Evolutionary conservation across 2,113 vertebrate genomes (phyloP).

Genomic region (Triplophysa dalaica): DNA sequence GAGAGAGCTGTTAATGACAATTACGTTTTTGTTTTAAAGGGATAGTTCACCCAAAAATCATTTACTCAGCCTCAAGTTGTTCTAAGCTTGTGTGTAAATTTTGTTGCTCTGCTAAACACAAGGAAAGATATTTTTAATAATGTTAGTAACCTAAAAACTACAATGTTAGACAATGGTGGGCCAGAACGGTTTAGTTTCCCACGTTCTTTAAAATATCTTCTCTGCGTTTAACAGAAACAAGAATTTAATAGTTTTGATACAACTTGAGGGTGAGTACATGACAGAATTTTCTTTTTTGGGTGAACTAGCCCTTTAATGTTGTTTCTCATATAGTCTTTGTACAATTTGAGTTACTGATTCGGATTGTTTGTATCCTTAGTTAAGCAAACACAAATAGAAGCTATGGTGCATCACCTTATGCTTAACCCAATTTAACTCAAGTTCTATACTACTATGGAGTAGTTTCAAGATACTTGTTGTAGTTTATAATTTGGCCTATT

Average conservation of each 20-base stretch:
- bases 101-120: no score
- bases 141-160: no score
- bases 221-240: no score
- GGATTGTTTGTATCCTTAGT: background rate
- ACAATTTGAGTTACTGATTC: background rate
- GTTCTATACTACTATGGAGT: background rate
- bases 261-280: no score
- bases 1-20: constrained; percentile 68
- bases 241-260: no score
- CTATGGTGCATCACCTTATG: background rate
- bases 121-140: no score
- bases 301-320: background rate
- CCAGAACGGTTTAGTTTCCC: no score
- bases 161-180: no score
- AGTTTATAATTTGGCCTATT: constrained; percentile 31
- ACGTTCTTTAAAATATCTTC: constrained; percentile 1
- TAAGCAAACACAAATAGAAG: background rate
- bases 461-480: background rate
- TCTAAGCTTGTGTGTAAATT: no score
- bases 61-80: no score
- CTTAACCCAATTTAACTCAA: background rate
- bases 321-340: constrained; percentile 14
- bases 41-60: background rate
- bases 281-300: no score
- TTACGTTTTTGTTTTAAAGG: constrained; percentile 37